Conservation (phyloP, 2,113 vertebrate genomes). For the Mohoua ochrocephala region DNA sequence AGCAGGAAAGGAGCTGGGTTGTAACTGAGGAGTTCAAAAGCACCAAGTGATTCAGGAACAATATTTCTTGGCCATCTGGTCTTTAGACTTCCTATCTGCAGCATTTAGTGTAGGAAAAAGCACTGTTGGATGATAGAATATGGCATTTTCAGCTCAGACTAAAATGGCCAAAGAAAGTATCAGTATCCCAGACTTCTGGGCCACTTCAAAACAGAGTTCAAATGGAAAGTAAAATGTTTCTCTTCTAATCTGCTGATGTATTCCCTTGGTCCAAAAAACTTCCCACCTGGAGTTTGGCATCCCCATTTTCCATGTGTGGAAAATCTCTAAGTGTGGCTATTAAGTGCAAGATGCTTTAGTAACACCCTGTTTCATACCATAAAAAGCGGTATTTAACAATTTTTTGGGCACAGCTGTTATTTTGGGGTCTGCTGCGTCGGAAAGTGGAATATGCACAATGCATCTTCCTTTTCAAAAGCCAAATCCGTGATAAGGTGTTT, state of each 20-base stretch:
- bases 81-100: not conserved
- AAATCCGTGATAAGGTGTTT: not conserved
- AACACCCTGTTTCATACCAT: not conserved
- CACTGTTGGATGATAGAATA: not conserved
- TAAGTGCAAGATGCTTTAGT: not conserved
- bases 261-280: not conserved
- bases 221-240: not conserved
- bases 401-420: not conserved
- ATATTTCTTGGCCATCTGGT: not conserved
- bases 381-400: not conserved
- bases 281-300: not conserved
- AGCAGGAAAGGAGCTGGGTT: not conserved
- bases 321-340: not conserved
- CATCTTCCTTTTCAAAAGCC: not conserved
- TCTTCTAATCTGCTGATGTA: not conserved
- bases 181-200: not conserved
- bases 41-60: not conserved
- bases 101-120: not conserved
- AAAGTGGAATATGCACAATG: not conserved
- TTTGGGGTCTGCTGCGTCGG: not conserved
- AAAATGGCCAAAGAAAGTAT: not conserved
- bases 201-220: not conserved
- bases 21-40: not conserved
- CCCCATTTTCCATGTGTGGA: not conserved
- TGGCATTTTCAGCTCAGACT: not conserved